phyloP scores from a whole-genome alignment of 2,113 vertebrate species.

The Otus sunia region DNA sequence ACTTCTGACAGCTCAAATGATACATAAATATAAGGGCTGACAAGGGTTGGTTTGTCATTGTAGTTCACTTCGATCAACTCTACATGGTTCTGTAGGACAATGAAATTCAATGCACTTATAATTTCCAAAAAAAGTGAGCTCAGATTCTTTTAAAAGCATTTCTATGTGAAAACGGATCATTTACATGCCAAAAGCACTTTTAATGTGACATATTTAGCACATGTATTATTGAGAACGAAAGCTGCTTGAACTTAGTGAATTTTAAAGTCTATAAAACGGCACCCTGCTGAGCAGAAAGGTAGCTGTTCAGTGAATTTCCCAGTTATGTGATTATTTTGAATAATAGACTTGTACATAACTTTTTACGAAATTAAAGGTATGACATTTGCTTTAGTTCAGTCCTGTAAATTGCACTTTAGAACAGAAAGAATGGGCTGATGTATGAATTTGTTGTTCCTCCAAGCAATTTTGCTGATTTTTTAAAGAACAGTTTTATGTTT shows the following conservation, averaged over 20 bases:
- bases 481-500: slow-evolving; percentile 77
- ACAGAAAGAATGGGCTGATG: slow-evolving; percentile 76
- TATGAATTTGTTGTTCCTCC: slow-evolving; percentile 78
- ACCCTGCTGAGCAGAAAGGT: slow-evolving; percentile 92
- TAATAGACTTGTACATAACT: slow-evolving; percentile 96
- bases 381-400: slow-evolving; percentile 82
- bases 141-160: slow-evolving; percentile 83
- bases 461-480: slow-evolving; percentile 77
- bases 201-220: slow-evolving; percentile 94
- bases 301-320: slow-evolving; percentile 88
- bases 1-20: slow-evolving; percentile 84
- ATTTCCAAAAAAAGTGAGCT: slow-evolving; percentile 81
- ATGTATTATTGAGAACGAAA: slow-evolving; percentile 92
- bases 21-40: slow-evolving; percentile 82
- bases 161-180: slow-evolving; percentile 88
- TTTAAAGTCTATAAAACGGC: slow-evolving; percentile 95
- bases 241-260: slow-evolving; percentile 90
- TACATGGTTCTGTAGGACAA: slow-evolving; percentile 84
- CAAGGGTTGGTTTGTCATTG: slow-evolving; percentile 81
- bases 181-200: slow-evolving; percentile 91
- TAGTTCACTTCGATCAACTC: slow-evolving; percentile 81
- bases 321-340: slow-evolving; percentile 97
- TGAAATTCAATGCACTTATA: slow-evolving; percentile 86
- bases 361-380: slow-evolving; percentile 88
- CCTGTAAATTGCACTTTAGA: slow-evolving; percentile 78